Base-by-base conservation (phyloP, 2,797 vertebrate species). In the Labeo calbasu region DNA sequence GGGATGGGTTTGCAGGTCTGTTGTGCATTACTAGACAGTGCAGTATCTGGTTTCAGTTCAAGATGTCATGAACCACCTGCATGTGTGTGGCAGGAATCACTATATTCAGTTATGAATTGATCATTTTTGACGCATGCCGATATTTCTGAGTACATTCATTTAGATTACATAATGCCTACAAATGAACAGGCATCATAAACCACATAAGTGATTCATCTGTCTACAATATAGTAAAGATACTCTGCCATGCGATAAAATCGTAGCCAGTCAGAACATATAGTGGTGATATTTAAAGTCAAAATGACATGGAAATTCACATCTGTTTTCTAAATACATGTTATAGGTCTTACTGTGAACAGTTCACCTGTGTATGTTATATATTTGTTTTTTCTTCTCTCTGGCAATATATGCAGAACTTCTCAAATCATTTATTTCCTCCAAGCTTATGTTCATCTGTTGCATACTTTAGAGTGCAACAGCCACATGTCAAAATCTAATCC, bases 1-100 rank as follows among this genome's bases (percentile, higher is more conserved):
- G 46, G 59, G 21, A 50, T 32, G 17, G 21, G 19, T 51, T 51
- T 66, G 48, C 10, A 4, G 28, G 28, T 13, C 48, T 53, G 46
- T 57, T 71, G 51, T 59, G 40, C 68, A 81, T 81, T 59, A 59
- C n/a, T 48, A 48, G 40, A 78, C 23, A 48, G 6, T 79, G 40
- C 19, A 1, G 46, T 36, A 23, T 79, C 50, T 69, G 21, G 28
- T 68, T 79, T 79, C 63, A 6, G 43, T 78, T 65, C 23, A 77
- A 14, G 63, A 68, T 65, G 46, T 28, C 61, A 50, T 36, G 5
- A 28, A 50, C 61, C 17, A 79, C 43, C 17, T 80, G 43, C 9
- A 78, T 63, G 50, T 69, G 65, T 69, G n/a, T 32, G 4, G 9
- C 28, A 81, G 40, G n/a, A 71, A 81, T 68, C 53, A 43, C 4